A percentile compares a stretch with the other conserved stretches of the same genome.
Conservation (phyloP, 2,888 invertebrate genomes). For the Apoderus coryli region DNA sequence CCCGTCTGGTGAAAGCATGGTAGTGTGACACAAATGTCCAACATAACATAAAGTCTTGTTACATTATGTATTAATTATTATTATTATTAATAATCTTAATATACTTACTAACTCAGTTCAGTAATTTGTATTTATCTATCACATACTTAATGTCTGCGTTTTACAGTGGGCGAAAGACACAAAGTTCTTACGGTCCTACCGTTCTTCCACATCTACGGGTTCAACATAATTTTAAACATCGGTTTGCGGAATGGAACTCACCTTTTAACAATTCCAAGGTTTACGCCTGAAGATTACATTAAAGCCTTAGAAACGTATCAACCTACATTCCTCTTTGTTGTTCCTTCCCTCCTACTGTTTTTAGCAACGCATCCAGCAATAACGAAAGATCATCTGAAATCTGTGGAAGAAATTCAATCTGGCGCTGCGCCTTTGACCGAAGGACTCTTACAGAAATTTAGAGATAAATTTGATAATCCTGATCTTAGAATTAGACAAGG, state of each 20-base stretch:
- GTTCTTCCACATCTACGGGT: slow-evolving; percentile 68
- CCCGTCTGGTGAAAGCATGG: too few species aligned
- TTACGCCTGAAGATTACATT: slow-evolving; percentile 59
- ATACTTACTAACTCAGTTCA: too few species aligned
- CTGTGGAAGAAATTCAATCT: slow-evolving; percentile 47
- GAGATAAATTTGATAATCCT: slow-evolving; percentile 33
- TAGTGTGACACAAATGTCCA: too few species aligned
- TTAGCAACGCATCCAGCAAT: slow-evolving; percentile 58
- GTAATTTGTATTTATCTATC: too few species aligned
- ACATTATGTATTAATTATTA: slow-evolving; percentile 1
- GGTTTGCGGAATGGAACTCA: slow-evolving; percentile 45
- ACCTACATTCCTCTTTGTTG: slow-evolving; percentile 51
- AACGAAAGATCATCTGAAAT: slow-evolving; percentile 47
- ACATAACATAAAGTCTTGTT: too few species aligned
- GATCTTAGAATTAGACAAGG: slow-evolving; percentile 30
- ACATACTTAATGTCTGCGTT: background rate
- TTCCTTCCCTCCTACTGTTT: slow-evolving; percentile 64
- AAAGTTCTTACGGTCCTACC: slow-evolving; percentile 51
- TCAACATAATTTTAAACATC: slow-evolving; percentile 50
- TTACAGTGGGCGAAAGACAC: slow-evolving; percentile 38
- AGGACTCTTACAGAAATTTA: slow-evolving; percentile 46
- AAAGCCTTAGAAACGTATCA: slow-evolving; percentile 44
- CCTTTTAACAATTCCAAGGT: slow-evolving; percentile 52
- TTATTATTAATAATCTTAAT: too few species aligned
- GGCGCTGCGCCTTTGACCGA: slow-evolving; percentile 63